Evolutionary conservation across 2,797 vertebrate species (phyloP).

Genomic region (Leptodactylus fallax): DNA sequence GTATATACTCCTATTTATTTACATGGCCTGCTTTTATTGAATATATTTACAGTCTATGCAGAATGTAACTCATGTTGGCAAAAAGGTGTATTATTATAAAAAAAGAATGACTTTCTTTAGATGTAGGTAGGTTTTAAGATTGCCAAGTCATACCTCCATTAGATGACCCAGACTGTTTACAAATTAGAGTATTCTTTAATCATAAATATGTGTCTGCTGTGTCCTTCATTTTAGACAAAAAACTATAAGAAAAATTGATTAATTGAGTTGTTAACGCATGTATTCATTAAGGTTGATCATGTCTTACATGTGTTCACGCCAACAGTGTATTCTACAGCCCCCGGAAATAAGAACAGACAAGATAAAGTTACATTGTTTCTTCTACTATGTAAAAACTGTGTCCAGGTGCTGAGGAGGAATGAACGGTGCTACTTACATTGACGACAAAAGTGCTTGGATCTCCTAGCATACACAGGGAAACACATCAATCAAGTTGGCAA

Average conservation of each 20-base stretch:
- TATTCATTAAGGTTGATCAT: slow-evolving; percentile 4
- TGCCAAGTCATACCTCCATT: too few relatives aligned
- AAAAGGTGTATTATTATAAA: too few relatives aligned
- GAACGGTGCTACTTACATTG: slow-evolving; percentile 39
- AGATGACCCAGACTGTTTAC: too few relatives aligned
- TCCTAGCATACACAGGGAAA: slow-evolving; percentile 52
- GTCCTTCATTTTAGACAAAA: not conserved
- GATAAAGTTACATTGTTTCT: slow-evolving; percentile 54
- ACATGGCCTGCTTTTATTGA: too few relatives aligned
- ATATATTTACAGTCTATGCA: too few relatives aligned
- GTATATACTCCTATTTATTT: too few relatives aligned
- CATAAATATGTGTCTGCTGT: not conserved
- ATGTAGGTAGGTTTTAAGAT: too few relatives aligned
- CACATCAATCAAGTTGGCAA: slow-evolving; percentile 62
- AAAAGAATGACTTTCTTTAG: too few relatives aligned
- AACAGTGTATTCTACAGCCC: not conserved
- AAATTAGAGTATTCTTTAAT: not conserved
- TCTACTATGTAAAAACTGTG: slow-evolving; percentile 31
- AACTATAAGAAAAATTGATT: not conserved
- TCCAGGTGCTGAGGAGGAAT: slow-evolving; percentile 55
- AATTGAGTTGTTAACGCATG: slow-evolving; percentile 12
- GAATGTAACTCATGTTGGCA: too few relatives aligned
- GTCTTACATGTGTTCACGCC: slow-evolving; percentile 33
- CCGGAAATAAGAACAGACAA: slow-evolving; percentile 30
- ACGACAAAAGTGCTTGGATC: slow-evolving; percentile 61